Percentiles rank a stretch among this genome's conserved stretches.
Evolutionary conservation across 35 echinoderm and acorn worm species (phyloP).

Genomic region (Diadema setosum): DNA sequence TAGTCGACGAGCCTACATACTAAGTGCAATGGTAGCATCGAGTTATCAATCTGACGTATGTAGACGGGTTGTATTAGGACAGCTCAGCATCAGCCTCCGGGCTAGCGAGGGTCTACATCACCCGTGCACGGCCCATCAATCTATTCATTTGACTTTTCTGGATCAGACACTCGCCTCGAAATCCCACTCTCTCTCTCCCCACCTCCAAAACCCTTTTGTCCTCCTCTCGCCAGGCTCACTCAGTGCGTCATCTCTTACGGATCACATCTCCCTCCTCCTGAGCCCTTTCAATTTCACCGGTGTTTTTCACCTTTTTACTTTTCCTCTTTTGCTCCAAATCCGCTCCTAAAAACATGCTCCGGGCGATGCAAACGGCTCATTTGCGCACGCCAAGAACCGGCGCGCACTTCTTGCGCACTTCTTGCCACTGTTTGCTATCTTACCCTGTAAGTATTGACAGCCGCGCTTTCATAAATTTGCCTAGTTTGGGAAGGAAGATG

Average conservation of each 20-base stretch:
- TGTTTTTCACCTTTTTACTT: neutral
- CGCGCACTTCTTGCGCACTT: neutral
- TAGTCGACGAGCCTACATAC: too few species aligned
- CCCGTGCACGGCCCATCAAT: slow-evolving; percentile 10
- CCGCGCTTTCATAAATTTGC: slow-evolving; percentile 21
- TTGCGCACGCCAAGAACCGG: neutral
- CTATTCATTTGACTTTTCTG: slow-evolving; percentile 26
- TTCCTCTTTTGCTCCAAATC: neutral
- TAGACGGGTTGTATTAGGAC: slow-evolving; percentile 18
- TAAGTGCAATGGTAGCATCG: neutral
- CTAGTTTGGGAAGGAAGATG: neutral
- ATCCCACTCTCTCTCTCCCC: neutral
- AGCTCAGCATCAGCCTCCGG: slow-evolving; percentile 11
- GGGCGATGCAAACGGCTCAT: slow-evolving; percentile 4
- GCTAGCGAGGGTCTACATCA: neutral
- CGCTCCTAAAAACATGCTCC: slow-evolving; percentile 17
- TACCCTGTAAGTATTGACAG: slow-evolving; percentile 12
- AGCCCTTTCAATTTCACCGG: neutral
- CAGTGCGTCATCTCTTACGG: slow-evolving; percentile 8
- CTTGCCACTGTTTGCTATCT: slow-evolving; percentile 5
- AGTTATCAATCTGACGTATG: slow-evolving; percentile 17
- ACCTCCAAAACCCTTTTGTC: neutral
- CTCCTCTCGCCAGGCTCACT: neutral
- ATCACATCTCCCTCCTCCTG: neutral
- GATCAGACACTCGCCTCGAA: slow-evolving; percentile 9